Conservation (phyloP, 2,113 vertebrate genomes). For the Plecturocebus donacophilus region DNA sequence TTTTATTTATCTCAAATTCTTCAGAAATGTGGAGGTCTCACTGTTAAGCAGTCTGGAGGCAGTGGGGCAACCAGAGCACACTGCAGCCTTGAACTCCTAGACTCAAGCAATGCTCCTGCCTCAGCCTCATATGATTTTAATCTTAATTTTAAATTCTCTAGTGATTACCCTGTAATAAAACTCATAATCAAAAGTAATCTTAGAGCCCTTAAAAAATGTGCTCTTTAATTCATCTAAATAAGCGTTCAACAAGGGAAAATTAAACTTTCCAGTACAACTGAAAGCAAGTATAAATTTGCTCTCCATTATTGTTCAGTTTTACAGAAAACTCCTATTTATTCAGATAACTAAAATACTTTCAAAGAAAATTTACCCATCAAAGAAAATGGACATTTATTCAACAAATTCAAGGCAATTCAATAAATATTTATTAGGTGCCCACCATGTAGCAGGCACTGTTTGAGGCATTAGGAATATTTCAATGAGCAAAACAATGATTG, state of each 20-base stretch:
- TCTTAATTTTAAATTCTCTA: not conserved
- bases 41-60: no score
- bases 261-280: not conserved
- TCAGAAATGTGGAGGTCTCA: no score
- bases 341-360: not conserved
- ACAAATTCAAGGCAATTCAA: not conserved
- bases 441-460: not conserved
- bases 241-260: conserved; percentile 29
- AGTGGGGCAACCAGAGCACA: no score
- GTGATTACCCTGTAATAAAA: not conserved
- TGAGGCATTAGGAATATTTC: not conserved
- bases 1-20: no score
- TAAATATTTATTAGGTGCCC: not conserved
- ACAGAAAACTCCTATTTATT: conserved; percentile 1
- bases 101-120: no score
- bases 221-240: not conserved
- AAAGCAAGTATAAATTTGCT: not conserved
- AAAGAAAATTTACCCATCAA: conserved; percentile 7
- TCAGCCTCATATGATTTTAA: not conserved
- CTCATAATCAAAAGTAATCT: not conserved
- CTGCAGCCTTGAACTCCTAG: no score
- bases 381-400: conserved; percentile 1
- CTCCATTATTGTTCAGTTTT: not conserved
- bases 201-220: not conserved
- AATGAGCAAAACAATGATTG: not conserved